Evolutionary conservation across 2,113 vertebrate genomes (phyloP), one percentile per base, ranked within the genome.

Genomic region (Apus apus): DNA sequence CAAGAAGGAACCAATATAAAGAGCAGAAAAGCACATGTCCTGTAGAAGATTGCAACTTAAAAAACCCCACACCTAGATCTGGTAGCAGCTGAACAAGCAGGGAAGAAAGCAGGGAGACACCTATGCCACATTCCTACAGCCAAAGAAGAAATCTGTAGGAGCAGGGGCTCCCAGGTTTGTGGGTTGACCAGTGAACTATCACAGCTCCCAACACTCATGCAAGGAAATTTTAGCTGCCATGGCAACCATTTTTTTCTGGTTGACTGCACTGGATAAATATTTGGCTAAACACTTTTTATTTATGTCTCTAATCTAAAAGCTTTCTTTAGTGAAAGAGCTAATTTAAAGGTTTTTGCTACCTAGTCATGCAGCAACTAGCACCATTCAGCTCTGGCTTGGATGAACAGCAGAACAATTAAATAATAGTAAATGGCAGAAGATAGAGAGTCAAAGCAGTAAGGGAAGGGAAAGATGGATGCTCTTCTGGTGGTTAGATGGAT

Each of bases 181-280:
- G 53, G 56, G 30, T 91, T 80, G 67, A 58, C 64, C 46, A 54
- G 58, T 79, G 74, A 90, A 48, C 67, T 65, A 13, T 73, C 50
- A 46, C 66, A 85, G 45, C 30, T 83, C 53, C 32, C 50, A 78
- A 15, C 26, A 32, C 56, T 60, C 2, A 0, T 30, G 40, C 19
- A 66, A 67, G n/a, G 40, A 90, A 76, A 73, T 90, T 65, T 84
- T 54, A 61, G 90, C 75, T 95, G 51, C 82, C 75, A 88, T 90
- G 71, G 79, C 40, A 96, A 96, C 90, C 19, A 5, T 65, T 72
- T 89, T 85, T 80, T 94, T 60, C 78, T 90, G 56, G 16, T 90
- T 94, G 82, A 62, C 50, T 79, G 72, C 50, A 62, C 62, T 73
- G 62, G 62, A 79, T 91, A 93, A 96, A 70, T 79, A 90, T 65